A percentile compares a stretch with the other conserved stretches of the same genome.
phyloP scores from a whole-genome alignment of 2,113 vertebrate species.

The Salminus brasiliensis region DNA sequence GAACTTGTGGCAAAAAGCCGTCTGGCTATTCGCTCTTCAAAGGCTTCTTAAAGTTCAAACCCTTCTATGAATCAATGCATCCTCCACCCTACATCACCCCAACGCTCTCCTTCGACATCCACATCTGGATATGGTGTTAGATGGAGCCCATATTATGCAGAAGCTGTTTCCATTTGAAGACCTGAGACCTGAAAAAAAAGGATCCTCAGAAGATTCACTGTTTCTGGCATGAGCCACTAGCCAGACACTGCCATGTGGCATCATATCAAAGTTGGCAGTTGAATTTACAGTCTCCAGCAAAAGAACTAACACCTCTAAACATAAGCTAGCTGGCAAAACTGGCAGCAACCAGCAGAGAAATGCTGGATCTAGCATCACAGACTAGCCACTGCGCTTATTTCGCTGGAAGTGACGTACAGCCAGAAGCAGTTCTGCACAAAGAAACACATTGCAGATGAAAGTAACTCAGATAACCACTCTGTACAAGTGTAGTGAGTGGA shows the following conservation, averaged over 20 bases:
- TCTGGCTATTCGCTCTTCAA: not conserved
- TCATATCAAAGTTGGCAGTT: not conserved
- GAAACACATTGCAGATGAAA: too few species aligned
- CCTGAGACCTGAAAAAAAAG: not conserved
- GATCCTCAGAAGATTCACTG: not conserved
- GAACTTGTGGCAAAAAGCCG: not conserved
- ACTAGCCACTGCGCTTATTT: not conserved
- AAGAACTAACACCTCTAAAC: not conserved
- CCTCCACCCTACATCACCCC: not conserved
- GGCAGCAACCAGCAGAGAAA: not conserved
- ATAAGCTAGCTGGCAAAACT: not conserved
- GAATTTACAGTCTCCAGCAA: not conserved
- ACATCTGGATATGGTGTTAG: not conserved
- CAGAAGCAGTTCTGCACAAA: too few species aligned
- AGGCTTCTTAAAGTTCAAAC: conserved; percentile 19
- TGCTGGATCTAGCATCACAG: not conserved
- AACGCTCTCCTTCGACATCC: not conserved
- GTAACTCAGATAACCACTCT: too few species aligned
- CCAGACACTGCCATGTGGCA: not conserved
- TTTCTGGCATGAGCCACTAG: not conserved
- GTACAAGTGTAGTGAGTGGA: too few species aligned
- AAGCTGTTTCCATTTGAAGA: not conserved
- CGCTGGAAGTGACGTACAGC: too few species aligned
- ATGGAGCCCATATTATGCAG: not conserved
- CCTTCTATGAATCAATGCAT: conserved; percentile 14